phyloP scores from a whole-genome alignment of 2,888 invertebrate species.

The Netelia fuscicornis region DNA sequence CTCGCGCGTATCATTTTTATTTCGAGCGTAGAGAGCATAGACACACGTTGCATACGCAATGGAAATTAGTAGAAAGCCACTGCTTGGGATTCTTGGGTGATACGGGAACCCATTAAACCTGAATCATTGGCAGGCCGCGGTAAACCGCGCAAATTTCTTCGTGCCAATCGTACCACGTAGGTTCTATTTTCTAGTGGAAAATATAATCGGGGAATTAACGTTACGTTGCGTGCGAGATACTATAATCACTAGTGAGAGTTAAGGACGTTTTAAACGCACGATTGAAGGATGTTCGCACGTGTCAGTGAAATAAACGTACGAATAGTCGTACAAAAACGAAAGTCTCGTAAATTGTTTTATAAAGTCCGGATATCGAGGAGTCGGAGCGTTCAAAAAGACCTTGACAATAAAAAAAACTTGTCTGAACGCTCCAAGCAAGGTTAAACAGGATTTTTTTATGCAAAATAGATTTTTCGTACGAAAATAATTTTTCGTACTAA shows the following conservation, averaged over 20 bases:
- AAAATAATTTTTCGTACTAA: no score
- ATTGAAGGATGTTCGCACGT: neutral
- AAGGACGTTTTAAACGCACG: neutral
- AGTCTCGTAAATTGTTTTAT: neutral
- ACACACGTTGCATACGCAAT: neutral
- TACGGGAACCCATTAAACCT: conserved; percentile 8
- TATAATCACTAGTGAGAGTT: conserved; percentile 18
- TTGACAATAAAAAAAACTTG: no score
- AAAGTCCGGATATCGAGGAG: neutral
- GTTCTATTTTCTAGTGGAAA: neutral
- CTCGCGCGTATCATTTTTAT: neutral
- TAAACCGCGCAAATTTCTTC: conserved; percentile 22
- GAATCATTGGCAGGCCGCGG: neutral
- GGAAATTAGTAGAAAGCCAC: conserved; percentile 11
- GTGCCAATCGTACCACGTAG: neutral
- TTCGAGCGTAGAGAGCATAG: neutral
- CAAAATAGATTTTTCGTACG: no score
- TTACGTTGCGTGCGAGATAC: neutral
- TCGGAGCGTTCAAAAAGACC: neutral
- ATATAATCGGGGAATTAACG: neutral
- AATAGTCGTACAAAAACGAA: neutral
- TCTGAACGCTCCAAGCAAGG: no score
- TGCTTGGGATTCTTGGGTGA: conserved; percentile 6
- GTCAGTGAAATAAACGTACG: neutral
- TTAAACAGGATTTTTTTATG: no score